Evolutionary conservation across 2,888 invertebrate species (phyloP).

Genomic region (Sylvicola cinctus): DNA sequence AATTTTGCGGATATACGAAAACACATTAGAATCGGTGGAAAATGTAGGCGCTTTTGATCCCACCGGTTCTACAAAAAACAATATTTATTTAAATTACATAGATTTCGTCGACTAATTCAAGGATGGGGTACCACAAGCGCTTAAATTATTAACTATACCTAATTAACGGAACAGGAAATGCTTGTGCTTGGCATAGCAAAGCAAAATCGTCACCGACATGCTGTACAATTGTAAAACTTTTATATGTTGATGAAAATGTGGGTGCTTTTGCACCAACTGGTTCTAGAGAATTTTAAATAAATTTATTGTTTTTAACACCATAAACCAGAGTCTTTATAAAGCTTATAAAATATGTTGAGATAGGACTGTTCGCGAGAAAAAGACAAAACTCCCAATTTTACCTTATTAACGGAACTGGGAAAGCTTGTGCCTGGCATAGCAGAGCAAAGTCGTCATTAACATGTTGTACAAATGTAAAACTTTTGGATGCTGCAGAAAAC

Average conservation of each 20-base stretch:
- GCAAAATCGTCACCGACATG: conserved; percentile 27
- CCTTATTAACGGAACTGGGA: conserved; percentile 19
- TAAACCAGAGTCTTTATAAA: too few relatives aligned
- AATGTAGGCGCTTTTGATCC: conserved; percentile 44
- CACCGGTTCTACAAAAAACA: conserved; percentile 33
- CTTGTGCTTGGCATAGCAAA: conserved; percentile 42
- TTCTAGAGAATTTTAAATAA: conserved; percentile 20
- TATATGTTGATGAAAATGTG: conserved; percentile 35
- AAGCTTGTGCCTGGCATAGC: conserved; percentile 35
- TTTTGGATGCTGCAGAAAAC: conserved; percentile 23
- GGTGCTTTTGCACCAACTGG: conserved; percentile 32
- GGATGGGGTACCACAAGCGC: background rate
- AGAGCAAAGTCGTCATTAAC: conserved; percentile 20
- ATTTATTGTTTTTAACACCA: too few relatives aligned
- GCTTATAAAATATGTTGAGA: too few relatives aligned
- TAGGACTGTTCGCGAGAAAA: too few relatives aligned
- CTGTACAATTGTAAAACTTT: conserved; percentile 22
- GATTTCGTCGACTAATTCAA: background rate
- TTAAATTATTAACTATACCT: conserved; percentile 25
- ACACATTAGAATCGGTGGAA: conserved; percentile 33
- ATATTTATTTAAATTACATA: background rate
- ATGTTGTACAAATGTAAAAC: conserved; percentile 19
- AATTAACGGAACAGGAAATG: conserved; percentile 39
- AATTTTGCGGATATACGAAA: background rate
- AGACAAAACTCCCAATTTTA: too few relatives aligned